Conservation (phyloP, 2,888 invertebrate species). For the Drosophila koepferae region DNA sequence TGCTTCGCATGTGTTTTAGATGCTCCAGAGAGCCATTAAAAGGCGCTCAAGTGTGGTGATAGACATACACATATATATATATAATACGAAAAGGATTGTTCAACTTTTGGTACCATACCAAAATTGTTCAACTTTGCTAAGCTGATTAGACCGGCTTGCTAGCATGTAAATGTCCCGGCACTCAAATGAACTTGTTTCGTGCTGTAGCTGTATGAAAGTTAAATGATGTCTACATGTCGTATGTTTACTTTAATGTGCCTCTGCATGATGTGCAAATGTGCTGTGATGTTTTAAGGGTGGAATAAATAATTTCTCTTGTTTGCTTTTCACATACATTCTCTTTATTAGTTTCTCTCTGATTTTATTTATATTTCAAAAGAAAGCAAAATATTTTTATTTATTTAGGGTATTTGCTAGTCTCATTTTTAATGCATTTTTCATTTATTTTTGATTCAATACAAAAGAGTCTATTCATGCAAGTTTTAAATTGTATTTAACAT, state of each 20-base stretch:
- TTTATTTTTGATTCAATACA: not conserved
- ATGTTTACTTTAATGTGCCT: not conserved
- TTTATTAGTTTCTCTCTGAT: not conserved
- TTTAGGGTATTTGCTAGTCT: not conserved
- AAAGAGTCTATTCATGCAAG: not conserved
- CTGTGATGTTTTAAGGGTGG: not conserved
- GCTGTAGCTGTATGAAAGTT: not conserved
- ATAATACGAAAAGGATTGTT: conserved; percentile 63
- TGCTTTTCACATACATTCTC: not conserved
- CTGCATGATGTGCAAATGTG: conserved; percentile 2
- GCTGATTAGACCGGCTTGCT: conserved; percentile 61
- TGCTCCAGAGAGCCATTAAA: conserved; percentile 75
- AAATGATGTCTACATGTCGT: conserved; percentile 1
- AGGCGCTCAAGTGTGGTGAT: conserved; percentile 57
- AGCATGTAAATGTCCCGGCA: conserved; percentile 34
- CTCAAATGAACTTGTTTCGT: conserved; percentile 7
- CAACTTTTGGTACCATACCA: conserved; percentile 49
- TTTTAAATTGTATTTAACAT: not conserved
- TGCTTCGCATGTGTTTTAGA: conserved; percentile 57
- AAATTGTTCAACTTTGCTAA: conserved; percentile 58
- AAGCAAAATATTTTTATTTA: not conserved
- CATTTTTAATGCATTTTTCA: not conserved
- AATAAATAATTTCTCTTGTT: not conserved
- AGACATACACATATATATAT: not conserved
- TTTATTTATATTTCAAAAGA: not conserved